Evolutionary conservation across 2,888 invertebrate genomes (phyloP).

Genomic region (Mesorhabditis belari): DNA sequence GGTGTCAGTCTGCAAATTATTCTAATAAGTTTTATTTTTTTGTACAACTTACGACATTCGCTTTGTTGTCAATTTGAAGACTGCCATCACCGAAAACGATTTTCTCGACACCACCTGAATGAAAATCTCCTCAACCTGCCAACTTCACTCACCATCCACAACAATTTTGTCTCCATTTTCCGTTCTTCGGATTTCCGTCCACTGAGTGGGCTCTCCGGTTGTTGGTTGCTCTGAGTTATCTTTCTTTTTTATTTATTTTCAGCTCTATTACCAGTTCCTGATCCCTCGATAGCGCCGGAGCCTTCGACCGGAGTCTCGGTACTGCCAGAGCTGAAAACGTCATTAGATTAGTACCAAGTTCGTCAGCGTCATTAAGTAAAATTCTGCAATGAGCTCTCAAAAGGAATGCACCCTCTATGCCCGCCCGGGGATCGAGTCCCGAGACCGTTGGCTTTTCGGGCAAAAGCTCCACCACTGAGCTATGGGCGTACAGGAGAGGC

Average conservation of each 20-base stretch:
- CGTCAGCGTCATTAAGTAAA: too few relatives aligned
- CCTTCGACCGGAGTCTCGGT: not conserved
- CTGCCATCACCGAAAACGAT: conserved; percentile 20
- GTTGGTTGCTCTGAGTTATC: not conserved
- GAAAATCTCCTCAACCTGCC: not conserved
- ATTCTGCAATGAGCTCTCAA: too few relatives aligned
- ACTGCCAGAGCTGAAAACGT: not conserved
- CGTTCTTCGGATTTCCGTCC: not conserved
- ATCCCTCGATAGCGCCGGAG: not conserved
- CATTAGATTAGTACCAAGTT: not conserved
- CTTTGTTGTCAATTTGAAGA: conserved; percentile 2
- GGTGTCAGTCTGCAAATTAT: conserved; percentile 3
- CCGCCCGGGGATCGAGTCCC: too few relatives aligned
- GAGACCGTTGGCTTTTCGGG: too few relatives aligned
- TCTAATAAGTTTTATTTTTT: not conserved
- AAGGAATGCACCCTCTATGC: too few relatives aligned
- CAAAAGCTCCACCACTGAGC: too few relatives aligned
- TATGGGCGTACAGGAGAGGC: too few relatives aligned
- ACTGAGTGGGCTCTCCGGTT: not conserved
- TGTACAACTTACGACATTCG: not conserved
- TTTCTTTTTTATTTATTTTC: too few relatives aligned
- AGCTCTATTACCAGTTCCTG: not conserved
- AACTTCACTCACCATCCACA: conserved; percentile 8
- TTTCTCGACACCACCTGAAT: conserved; percentile 25
- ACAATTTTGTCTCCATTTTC: conserved; percentile 27